phyloP scores from a whole-genome alignment of 2,113 vertebrate species.

The Lepus americanus region DNA sequence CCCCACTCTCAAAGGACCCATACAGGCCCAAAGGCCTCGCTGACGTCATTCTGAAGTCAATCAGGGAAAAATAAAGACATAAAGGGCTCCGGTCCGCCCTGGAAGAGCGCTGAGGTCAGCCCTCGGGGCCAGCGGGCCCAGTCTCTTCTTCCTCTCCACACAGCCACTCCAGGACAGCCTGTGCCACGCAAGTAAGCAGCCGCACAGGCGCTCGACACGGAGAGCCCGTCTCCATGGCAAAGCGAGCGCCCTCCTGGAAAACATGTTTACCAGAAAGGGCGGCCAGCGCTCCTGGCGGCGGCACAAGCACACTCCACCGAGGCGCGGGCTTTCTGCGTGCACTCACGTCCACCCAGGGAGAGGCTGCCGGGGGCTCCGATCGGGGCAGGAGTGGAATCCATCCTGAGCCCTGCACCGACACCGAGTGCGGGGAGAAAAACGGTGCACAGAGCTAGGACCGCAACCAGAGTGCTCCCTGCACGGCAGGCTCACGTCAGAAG shows the following conservation, averaged over 20 bases:
- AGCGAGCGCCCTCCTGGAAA: neutral
- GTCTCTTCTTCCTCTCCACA: neutral
- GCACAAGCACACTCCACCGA: accelerated
- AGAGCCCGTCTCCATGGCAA: slow-evolving; percentile 23
- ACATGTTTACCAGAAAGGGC: slow-evolving; percentile 33
- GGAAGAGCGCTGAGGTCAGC: accelerated
- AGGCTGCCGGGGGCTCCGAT: neutral
- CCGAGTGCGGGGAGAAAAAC: neutral
- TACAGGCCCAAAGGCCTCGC: neutral
- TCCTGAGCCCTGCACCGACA: neutral
- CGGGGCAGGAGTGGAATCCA: neutral
- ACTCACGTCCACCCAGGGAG: accelerated
- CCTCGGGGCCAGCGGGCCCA: accelerated
- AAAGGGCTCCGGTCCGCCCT: neutral
- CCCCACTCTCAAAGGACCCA: neutral
- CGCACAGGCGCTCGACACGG: neutral
- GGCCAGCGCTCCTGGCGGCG: neutral
- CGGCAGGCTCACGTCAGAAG: accelerated
- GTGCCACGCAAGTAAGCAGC: slow-evolving; percentile 10
- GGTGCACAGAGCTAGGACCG: too few species aligned
- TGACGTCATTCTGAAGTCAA: neutral
- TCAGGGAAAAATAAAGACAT: neutral
- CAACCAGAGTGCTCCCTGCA: too few species aligned
- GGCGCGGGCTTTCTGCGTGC: accelerated
- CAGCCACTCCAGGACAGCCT: neutral